Conservation (phyloP, 2,888 invertebrate species). For the Eulithis testata region DNA sequence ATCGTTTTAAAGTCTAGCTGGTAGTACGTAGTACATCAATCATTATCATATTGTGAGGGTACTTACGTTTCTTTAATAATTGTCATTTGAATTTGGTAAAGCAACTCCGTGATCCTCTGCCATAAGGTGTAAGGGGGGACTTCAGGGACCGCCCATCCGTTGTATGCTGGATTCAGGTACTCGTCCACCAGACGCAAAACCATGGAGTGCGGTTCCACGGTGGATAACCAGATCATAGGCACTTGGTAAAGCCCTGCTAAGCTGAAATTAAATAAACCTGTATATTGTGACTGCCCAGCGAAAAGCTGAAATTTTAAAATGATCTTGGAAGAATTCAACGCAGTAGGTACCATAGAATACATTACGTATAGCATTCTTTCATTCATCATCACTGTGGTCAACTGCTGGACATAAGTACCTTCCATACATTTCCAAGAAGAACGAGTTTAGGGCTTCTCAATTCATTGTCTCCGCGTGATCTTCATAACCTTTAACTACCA, state of each 20-base stretch:
- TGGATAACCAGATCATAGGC: constrained; percentile 58
- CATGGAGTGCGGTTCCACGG: constrained; percentile 58
- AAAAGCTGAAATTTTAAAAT: too few relatives aligned
- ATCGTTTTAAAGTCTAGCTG: too few relatives aligned
- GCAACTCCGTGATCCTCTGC: constrained; percentile 54
- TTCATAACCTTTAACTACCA: too few relatives aligned
- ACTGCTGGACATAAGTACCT: too few relatives aligned
- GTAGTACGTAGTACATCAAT: too few relatives aligned
- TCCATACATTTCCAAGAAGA: too few relatives aligned
- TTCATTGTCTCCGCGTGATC: too few relatives aligned
- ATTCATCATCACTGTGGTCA: too few relatives aligned
- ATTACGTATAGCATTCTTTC: too few relatives aligned
- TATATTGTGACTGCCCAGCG: not conserved
- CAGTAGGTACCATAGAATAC: too few relatives aligned
- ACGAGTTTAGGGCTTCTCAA: too few relatives aligned
- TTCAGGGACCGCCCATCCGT: constrained; percentile 40
- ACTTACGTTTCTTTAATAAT: constrained; percentile 41
- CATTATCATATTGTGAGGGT: not conserved
- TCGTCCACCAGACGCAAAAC: constrained; percentile 58
- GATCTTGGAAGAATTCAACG: too few relatives aligned
- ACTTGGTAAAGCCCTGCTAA: constrained; percentile 54
- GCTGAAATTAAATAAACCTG: constrained; percentile 43
- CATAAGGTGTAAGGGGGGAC: constrained; percentile 57
- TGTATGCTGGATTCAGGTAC: constrained; percentile 58
- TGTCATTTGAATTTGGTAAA: constrained; percentile 34